These are phyloP conservation scores for Bungarus multicinctus DNA, from an alignment of 2,113 vertebrate genomes.

Conservation along the genomic window DNA sequence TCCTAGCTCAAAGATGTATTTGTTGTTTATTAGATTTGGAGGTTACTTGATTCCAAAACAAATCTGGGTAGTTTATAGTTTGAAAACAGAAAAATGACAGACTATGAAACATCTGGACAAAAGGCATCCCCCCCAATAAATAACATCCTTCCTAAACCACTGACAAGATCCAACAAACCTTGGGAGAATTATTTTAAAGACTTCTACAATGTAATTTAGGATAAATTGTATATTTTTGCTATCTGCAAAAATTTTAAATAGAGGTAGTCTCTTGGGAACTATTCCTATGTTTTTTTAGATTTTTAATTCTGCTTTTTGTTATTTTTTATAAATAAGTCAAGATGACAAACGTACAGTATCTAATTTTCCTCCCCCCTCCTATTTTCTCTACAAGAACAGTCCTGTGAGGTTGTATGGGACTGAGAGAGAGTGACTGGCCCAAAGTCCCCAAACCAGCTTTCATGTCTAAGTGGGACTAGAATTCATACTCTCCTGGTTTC, in stretches of 20 bases:
- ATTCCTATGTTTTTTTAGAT: neutral
- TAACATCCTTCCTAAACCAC: neutral
- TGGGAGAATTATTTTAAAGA: neutral
- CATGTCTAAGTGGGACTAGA: neutral
- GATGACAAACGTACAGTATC: neutral
- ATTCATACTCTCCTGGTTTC: neutral
- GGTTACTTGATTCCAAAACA: neutral
- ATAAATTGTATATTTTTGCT: neutral
- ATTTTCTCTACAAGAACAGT: neutral
- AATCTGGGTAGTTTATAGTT: neutral
- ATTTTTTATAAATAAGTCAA: neutral
- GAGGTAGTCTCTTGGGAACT: neutral
- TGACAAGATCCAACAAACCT: neutral
- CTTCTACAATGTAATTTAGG: neutral
- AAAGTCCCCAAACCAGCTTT: neutral
- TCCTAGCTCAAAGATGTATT: neutral
- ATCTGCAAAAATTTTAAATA: neutral
- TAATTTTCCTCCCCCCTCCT: neutral
- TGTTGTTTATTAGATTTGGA: neutral
- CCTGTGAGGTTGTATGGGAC: neutral
- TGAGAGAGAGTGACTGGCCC: neutral
- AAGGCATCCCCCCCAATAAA: neutral
- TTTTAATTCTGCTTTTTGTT: neutral
- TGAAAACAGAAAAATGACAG: neutral
- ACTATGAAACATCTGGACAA: neutral